Evolutionary conservation across 2,113 vertebrate species (phyloP), one percentile per base, ranked within the genome.

Genomic region (Zapus hudsonius): DNA sequence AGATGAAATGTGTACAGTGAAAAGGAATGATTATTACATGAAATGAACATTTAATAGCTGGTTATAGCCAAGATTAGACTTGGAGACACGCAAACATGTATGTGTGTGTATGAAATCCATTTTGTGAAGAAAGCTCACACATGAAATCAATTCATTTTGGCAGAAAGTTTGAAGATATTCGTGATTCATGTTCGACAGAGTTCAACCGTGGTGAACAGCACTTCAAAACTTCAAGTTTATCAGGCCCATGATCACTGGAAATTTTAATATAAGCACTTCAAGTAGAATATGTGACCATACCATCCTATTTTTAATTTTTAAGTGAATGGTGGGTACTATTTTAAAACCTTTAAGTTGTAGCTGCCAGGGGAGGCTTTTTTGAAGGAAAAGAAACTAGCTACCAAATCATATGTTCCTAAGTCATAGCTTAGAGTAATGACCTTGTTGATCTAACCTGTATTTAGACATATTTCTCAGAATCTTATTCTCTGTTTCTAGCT

Each of bases 401-500:
- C 25, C 70, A 91, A 79, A 74, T 61, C 64, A 74, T 84, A 87
- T 44, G 52, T 61, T 85, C 52, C 88, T 47, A 59, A 86, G 69
- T 87, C 84, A 38, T 9, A 66, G 52, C n/a, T 79, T 73, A 89
- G 27, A 86, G 13, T 59, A 80, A 74, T 83, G 55, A 92, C 94
- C 94, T 96, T 92, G 55, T 73, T 95, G 86, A 92, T 55, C 15
- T 92, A 93, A 94, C 96, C 74, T 59, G 81, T 90, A 90, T 27
- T 94, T 36, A 90, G 52, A 29, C 72, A 81, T 92, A 89, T 93
- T 97, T 96, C 95, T 74, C 88, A 95, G 69, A 93, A 96, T 95
- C 89, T 79, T 84, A 91, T 96, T 94, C 92, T 86, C 85, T 88
- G 75, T 80, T 96, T 96, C 83, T 79, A 94, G 91, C 95, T 96